Evolutionary conservation across 2,888 invertebrate genomes (phyloP).

Genomic region (Erebia palarica): DNA sequence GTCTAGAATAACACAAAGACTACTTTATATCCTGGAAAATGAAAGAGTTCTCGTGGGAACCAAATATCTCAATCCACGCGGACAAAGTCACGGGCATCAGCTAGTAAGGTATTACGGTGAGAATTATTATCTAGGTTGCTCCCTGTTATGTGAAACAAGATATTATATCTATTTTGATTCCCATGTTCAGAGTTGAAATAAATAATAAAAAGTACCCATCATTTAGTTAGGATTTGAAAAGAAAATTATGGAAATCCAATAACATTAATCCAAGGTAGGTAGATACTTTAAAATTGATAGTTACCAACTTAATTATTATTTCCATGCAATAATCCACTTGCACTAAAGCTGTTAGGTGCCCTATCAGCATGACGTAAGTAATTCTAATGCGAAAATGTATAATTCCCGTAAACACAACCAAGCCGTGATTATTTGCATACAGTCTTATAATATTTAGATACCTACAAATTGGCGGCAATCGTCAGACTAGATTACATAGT

Average conservation of each 20-base stretch:
- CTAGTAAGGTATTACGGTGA: no score
- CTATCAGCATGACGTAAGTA: constrained; percentile 29
- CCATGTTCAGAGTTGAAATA: no score
- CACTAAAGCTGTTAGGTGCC: neutral
- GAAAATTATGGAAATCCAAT: neutral
- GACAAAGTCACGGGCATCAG: no score
- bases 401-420: constrained; percentile 34
- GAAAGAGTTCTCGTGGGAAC: no score
- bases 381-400: constrained; percentile 39
- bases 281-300: constrained; percentile 4
- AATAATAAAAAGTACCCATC: no score
- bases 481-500: constrained; percentile 38
- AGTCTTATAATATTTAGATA: constrained; percentile 23
- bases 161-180: no score
- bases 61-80: no score
- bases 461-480: constrained; percentile 39
- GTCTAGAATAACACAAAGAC: no score
- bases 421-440: constrained; percentile 39
- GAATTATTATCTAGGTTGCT: no score
- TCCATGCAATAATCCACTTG: constrained; percentile 10
- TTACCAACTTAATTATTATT: constrained; percentile 5
- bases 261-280: neutral
- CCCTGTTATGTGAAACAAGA: no score
- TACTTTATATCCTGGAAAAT: no score
- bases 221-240: no score